Evolutionary conservation across 2,888 invertebrate genomes (phyloP).

Genomic region (Xanthorhoe designata): DNA sequence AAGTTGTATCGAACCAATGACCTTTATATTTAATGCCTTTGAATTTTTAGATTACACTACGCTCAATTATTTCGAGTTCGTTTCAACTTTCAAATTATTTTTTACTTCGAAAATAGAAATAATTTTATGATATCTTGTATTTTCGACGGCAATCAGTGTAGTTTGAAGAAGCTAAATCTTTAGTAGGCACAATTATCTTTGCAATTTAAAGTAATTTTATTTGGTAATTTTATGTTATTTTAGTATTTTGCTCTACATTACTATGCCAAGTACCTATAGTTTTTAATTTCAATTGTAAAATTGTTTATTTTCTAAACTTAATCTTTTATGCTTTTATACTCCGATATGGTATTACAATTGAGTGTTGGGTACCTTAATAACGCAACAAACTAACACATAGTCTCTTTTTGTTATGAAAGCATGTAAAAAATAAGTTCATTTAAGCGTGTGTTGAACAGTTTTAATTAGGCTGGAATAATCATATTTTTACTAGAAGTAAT

Average conservation of each 20-base stretch:
- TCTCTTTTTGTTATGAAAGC: too few species aligned
- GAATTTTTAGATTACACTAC: not conserved
- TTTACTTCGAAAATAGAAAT: not conserved
- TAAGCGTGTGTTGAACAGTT: too few species aligned
- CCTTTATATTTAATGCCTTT: not conserved
- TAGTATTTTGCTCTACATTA: not conserved
- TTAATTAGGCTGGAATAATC: too few species aligned
- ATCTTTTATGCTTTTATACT: too few species aligned
- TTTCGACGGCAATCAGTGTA: not conserved
- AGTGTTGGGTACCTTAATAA: too few species aligned
- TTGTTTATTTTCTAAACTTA: too few species aligned
- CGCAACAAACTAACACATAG: too few species aligned
- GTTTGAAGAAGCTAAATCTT: not conserved
- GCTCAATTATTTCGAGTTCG: not conserved
- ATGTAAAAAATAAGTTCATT: too few species aligned
- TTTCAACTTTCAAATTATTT: not conserved
- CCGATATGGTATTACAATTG: too few species aligned
- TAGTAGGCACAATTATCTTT: not conserved
- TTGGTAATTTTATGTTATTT: not conserved
- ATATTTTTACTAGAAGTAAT: too few species aligned
- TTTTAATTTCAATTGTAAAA: too few species aligned
- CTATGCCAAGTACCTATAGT: too few species aligned
- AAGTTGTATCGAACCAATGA: not conserved
- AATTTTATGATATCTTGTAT: not conserved
- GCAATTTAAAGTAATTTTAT: not conserved